phyloP scores from a whole-genome alignment of 2,888 invertebrate genomes.

The Leptura quadrifasciata region DNA sequence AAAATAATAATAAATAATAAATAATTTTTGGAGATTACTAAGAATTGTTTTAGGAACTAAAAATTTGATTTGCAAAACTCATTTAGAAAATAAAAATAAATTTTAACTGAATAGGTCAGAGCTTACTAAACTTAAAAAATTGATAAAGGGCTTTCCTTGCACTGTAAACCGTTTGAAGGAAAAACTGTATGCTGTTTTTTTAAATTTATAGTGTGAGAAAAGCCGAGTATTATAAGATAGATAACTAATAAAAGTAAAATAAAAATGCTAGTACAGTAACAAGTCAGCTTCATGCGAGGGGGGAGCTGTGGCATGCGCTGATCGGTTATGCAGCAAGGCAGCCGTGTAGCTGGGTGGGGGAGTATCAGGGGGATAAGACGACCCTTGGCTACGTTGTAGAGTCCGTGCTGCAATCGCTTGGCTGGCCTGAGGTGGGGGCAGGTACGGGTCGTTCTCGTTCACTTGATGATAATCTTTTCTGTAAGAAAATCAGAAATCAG shows the following conservation, averaged over 20 bases:
- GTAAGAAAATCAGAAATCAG: slow-evolving; percentile 62
- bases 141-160: not conserved
- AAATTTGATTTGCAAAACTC: not conserved
- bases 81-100: not conserved
- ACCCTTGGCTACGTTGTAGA: slow-evolving; percentile 82
- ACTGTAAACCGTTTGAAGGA: not conserved
- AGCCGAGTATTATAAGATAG: not conserved
- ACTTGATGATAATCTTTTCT: slow-evolving; percentile 88
- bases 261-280: slow-evolving; percentile 68
- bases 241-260: slow-evolving; percentile 65
- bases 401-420: slow-evolving; percentile 80
- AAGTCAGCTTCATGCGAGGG: slow-evolving; percentile 73
- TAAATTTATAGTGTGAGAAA: not conserved
- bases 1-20: not conserved
- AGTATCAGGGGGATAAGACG: slow-evolving; percentile 78
- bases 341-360: slow-evolving; percentile 79
- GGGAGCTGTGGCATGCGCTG: slow-evolving; percentile 67
- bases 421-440: slow-evolving; percentile 79
- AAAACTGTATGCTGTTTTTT: not conserved
- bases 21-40: not conserved
- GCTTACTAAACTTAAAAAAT: not conserved
- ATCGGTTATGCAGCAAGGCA: slow-evolving; percentile 75
- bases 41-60: not conserved
- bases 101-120: not conserved
- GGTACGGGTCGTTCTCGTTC: slow-evolving; percentile 89